Evolutionary conservation across 2,888 invertebrate genomes (phyloP).

Genomic region (Oxytorus armatus): DNA sequence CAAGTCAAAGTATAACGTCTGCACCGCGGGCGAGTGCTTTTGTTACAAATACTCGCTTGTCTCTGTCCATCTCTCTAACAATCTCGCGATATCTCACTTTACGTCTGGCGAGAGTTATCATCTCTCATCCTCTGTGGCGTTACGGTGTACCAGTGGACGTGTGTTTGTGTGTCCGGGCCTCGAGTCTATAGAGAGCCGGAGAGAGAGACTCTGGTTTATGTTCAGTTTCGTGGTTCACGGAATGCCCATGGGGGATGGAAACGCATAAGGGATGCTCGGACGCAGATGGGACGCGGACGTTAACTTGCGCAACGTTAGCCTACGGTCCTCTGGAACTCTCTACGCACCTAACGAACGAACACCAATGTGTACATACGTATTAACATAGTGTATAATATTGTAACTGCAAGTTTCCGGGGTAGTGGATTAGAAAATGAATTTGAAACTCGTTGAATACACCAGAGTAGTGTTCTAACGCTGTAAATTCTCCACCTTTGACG

Average conservation of each 20-base stretch:
- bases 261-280: slow-evolving; percentile 57
- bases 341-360: slow-evolving; percentile 44
- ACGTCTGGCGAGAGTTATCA: slow-evolving; percentile 61
- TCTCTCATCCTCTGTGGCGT: slow-evolving; percentile 44
- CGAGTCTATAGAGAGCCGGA: slow-evolving; percentile 2
- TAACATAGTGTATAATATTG: not conserved
- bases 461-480: not conserved
- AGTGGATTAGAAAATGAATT: not conserved
- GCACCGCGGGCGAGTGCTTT: slow-evolving; percentile 40
- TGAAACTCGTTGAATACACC: not conserved
- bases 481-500: not conserved
- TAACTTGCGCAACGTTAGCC: slow-evolving; percentile 45
- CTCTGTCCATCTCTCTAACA: slow-evolving; percentile 23
- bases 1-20: slow-evolving; percentile 37
- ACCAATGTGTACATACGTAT: not conserved
- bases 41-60: slow-evolving; percentile 60
- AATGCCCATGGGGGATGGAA: slow-evolving; percentile 64
- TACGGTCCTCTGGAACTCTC: slow-evolving; percentile 51
- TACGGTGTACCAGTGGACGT: not conserved
- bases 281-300: slow-evolving; percentile 61
- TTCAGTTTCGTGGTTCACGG: slow-evolving; percentile 60
- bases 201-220: slow-evolving; percentile 63
- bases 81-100: slow-evolving; percentile 53
- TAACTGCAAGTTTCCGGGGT: not conserved
- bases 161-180: slow-evolving; percentile 8